Evolutionary conservation across 2,113 vertebrate genomes (phyloP).

Genomic region (Erythrolamprus reginae): DNA sequence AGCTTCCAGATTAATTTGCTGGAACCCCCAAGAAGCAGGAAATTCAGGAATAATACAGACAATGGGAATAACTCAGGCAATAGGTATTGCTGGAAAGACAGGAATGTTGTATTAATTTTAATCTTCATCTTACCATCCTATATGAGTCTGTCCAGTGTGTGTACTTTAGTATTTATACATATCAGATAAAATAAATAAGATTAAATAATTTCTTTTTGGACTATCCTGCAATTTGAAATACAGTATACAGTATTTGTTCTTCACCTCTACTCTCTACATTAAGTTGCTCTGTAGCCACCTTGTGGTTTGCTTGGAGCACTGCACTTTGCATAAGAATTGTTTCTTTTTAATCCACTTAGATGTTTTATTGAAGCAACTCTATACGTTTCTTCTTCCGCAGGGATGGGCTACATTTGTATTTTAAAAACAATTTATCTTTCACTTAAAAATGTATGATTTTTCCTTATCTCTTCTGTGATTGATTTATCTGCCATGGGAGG

Average conservation of each 20-base stretch:
- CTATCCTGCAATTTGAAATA: background rate
- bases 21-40: background rate
- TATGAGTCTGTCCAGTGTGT: background rate
- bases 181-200: background rate
- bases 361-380: background rate
- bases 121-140: background rate
- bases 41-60: background rate
- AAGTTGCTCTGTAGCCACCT: background rate
- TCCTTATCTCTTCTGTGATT: background rate
- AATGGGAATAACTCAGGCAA: background rate
- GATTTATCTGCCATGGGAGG: background rate
- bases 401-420: background rate
- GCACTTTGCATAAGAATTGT: background rate
- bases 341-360: background rate
- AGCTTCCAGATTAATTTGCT: background rate
- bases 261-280: background rate
- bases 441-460: background rate
- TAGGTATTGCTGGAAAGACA: background rate
- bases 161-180: background rate
- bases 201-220: background rate
- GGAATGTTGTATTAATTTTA: background rate
- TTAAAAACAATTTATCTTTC: background rate
- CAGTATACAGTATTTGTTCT: too few species aligned
- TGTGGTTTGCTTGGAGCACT: background rate
- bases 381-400: background rate